phyloP scores from a whole-genome alignment of 2,888 invertebrate genomes.

The Pachliopta kotzebuea region DNA sequence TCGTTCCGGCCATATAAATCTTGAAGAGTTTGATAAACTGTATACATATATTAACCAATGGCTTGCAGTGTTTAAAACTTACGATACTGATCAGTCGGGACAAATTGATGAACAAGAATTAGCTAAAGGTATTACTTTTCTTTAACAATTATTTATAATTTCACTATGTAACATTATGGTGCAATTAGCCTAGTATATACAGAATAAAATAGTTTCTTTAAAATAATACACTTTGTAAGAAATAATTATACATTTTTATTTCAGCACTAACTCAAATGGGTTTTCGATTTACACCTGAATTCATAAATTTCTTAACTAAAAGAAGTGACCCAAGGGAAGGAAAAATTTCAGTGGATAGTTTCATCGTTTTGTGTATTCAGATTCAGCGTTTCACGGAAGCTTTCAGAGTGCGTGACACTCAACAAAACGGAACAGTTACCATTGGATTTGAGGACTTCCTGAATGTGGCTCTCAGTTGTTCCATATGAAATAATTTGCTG shows the following conservation, averaged over 20 bases:
- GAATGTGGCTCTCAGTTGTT: conserved; percentile 88
- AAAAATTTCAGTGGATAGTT: conserved; percentile 90
- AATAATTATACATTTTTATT: conserved; percentile 34
- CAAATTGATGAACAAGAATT: conserved; percentile 91
- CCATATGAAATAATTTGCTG: conserved; percentile 56
- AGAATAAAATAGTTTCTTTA: neutral
- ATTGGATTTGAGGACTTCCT: conserved; percentile 96
- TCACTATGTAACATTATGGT: too few relatives aligned
- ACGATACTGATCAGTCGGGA: conserved; percentile 92
- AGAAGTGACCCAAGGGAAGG: conserved; percentile 84
- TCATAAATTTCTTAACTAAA: conserved; percentile 85
- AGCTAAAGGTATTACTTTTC: conserved; percentile 79
- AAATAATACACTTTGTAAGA: neutral
- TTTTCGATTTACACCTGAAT: conserved; percentile 89
- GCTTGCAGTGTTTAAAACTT: conserved; percentile 91
- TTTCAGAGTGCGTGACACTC: conserved; percentile 88
- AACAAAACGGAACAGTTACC: conserved; percentile 90
- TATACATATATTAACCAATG: conserved; percentile 95
- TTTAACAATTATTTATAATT: neutral
- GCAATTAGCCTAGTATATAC: neutral
- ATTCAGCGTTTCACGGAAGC: conserved; percentile 94
- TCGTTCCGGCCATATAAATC: conserved; percentile 90
- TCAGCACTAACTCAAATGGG: conserved; percentile 93
- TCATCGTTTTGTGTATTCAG: conserved; percentile 93
- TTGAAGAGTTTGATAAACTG: conserved; percentile 91